These are phyloP conservation scores for Acanthurus leucopareius DNA, from an alignment of 2,797 vertebrate species.

Conservation along the genomic window DNA sequence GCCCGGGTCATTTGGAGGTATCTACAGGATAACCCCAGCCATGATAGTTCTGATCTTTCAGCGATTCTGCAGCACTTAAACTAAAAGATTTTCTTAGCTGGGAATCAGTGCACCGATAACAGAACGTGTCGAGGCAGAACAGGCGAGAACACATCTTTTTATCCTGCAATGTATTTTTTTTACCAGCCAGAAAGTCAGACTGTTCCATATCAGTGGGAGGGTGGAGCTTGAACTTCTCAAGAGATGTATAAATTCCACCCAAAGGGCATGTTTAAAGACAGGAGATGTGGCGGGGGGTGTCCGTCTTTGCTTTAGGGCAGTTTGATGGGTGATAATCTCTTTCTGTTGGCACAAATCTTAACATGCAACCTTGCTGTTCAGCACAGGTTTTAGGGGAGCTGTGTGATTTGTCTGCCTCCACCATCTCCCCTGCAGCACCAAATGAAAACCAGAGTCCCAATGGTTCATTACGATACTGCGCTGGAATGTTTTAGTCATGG, in stretches of 20 bases:
- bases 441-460: conserved; percentile 65
- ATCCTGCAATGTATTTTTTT: conserved; percentile 34
- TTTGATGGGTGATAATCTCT: conserved; percentile 20
- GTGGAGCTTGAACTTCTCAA: neutral
- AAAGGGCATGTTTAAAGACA: conserved; percentile 32
- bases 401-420: conserved; percentile 29
- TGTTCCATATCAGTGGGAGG: neutral
- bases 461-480: conserved; percentile 39
- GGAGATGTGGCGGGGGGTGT: conserved; percentile 2
- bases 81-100: conserved; percentile 6
- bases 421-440: conserved; percentile 27
- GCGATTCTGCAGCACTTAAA: neutral
- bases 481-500: conserved; percentile 71
- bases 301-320: conserved; percentile 22
- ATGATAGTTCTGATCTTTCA: conserved; percentile 9
- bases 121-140: neutral
- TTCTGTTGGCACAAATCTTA: conserved; percentile 30
- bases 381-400: conserved; percentile 20
- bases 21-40: conserved; percentile 1
- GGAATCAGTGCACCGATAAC: conserved; percentile 4
- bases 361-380: conserved; percentile 13
- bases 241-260: conserved; percentile 39
- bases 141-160: conserved; percentile 26
- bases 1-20: conserved; percentile 2
- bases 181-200: conserved; percentile 4